These are phyloP conservation scores for Catocala fraxini DNA, from an alignment of 2,888 invertebrate species.

Conservation along the genomic window DNA sequence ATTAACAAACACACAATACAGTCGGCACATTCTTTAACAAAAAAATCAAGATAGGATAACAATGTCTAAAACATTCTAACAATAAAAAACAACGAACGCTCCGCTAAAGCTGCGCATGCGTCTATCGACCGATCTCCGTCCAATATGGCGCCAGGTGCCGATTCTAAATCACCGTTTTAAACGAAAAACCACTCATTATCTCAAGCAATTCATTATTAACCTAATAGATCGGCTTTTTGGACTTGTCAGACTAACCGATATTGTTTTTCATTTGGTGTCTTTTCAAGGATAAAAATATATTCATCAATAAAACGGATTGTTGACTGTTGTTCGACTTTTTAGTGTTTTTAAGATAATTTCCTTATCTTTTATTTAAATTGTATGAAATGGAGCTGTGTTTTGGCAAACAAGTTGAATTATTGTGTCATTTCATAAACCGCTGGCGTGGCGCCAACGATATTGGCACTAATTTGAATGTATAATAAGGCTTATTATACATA, in stretches of 20 bases:
- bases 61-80: constrained; percentile 31
- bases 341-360: not conserved
- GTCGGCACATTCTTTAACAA: constrained; percentile 24
- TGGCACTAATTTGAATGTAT: not conserved
- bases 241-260: constrained; percentile 21
- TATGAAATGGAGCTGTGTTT: constrained; percentile 4
- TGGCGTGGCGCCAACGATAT: constrained; percentile 3
- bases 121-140: constrained; percentile 61
- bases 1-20: constrained; percentile 12
- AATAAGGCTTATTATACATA: not conserved
- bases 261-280: constrained; percentile 24
- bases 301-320: constrained; percentile 24
- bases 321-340: not conserved
- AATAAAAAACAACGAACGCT: constrained; percentile 37
- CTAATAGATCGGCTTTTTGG: constrained; percentile 28
- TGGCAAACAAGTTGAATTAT: constrained; percentile 6
- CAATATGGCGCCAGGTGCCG: constrained; percentile 71
- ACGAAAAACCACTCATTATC: constrained; percentile 59
- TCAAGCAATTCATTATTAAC: constrained; percentile 51
- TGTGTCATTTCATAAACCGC: constrained; percentile 3
- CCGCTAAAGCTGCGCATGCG: constrained; percentile 57
- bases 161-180: constrained; percentile 69
- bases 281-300: constrained; percentile 28
- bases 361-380: constrained; percentile 1
- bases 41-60: constrained; percentile 30